phyloP scores from a whole-genome alignment of 2,888 invertebrate species.

The Eupithecia inturbata region DNA sequence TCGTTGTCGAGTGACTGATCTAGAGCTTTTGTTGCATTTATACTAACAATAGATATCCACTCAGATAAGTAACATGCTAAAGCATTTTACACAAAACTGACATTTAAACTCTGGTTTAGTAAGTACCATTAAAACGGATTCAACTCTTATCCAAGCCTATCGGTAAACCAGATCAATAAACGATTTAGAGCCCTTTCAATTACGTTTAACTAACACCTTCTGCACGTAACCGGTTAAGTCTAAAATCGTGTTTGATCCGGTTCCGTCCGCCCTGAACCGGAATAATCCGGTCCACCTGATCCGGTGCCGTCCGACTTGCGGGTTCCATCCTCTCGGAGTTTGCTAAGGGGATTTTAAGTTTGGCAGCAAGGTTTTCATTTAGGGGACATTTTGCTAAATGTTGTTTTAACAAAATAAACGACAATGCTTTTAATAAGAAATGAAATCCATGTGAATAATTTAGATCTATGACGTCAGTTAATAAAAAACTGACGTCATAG shows the following conservation, averaged over 20 bases:
- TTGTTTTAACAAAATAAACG: constrained; percentile 1
- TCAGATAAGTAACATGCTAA: not conserved
- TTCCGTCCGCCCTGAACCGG: constrained; percentile 72
- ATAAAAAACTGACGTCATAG: too few relatives aligned
- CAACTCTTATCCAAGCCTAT: constrained; percentile 9
- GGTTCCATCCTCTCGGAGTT: constrained; percentile 54
- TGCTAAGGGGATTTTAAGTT: constrained; percentile 45
- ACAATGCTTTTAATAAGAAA: not conserved
- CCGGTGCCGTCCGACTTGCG: constrained; percentile 74
- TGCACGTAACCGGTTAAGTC: constrained; percentile 71
- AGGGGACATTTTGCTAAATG: constrained; percentile 5
- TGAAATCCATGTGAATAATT: too few relatives aligned
- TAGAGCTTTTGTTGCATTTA: not conserved
- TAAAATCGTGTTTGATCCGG: constrained; percentile 79
- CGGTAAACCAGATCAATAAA: constrained; percentile 35
- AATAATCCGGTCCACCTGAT: constrained; percentile 82
- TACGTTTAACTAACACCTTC: constrained; percentile 62
- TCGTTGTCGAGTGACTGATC: too few relatives aligned
- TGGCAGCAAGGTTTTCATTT: constrained; percentile 27
- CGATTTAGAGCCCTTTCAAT: constrained; percentile 51
- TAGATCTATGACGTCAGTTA: too few relatives aligned
- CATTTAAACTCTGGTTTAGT: not conserved
- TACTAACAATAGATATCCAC: not conserved
- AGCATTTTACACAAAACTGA: not conserved
- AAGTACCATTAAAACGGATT: not conserved